A percentile compares a stretch with the other conserved stretches of the same genome.
phyloP scores from a whole-genome alignment of 2,113 vertebrate species.

The Etia nguti region DNA sequence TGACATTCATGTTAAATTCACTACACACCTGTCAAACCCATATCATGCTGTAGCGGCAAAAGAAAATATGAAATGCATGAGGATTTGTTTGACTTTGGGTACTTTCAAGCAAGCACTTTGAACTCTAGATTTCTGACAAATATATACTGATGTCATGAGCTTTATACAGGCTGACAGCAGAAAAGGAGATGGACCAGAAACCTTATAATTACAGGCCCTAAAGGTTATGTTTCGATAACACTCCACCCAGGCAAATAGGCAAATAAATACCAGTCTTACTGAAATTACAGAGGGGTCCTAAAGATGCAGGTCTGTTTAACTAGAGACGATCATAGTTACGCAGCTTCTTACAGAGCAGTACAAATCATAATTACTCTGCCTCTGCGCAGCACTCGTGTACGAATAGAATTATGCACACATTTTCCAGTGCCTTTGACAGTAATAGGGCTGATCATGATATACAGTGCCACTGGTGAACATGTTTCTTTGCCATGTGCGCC shows the following conservation, averaged over 20 bases:
- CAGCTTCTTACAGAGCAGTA: not conserved
- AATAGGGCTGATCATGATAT: not conserved
- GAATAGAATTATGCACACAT: not conserved
- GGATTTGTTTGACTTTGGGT: not conserved
- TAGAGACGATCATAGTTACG: not conserved
- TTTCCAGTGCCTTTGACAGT: not conserved
- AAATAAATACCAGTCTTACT: not conserved
- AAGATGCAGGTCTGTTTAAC: not conserved
- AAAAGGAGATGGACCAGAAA: not conserved
- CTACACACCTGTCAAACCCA: not conserved
- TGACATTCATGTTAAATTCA: not conserved
- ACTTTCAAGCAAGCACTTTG: not conserved
- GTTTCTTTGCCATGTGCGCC: conserved; percentile 44
- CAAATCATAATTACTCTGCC: not conserved
- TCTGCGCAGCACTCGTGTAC: not conserved
- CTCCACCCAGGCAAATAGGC: not conserved
- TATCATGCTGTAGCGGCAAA: not conserved
- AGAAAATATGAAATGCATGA: not conserved
- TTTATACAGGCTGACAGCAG: not conserved
- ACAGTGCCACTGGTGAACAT: not conserved
- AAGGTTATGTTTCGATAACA: not conserved
- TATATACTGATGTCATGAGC: not conserved
- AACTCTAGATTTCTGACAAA: not conserved
- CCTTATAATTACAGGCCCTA: not conserved
- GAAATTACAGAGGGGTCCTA: not conserved